These are phyloP conservation scores for Agonopterix subpropinquella DNA, from an alignment of 2,888 invertebrate species.

Conservation along the genomic window DNA sequence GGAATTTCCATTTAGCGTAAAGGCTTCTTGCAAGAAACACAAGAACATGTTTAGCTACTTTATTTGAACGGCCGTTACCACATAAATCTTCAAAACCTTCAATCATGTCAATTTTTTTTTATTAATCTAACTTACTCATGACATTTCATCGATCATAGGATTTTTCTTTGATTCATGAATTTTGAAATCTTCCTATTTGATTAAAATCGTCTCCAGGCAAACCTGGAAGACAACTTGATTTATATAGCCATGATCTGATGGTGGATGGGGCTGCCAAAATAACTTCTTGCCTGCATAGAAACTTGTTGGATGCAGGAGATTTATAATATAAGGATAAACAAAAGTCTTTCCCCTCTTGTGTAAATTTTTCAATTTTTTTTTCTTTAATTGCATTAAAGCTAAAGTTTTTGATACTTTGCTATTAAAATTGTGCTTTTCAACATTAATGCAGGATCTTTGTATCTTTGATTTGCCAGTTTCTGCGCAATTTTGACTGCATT, in stretches of 20 bases:
- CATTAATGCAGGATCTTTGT: no score
- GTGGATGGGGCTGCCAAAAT: slow-evolving; percentile 7
- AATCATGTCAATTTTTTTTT: slow-evolving; percentile 13
- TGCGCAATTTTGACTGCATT: no score
- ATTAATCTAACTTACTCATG: slow-evolving; percentile 12
- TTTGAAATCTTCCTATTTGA: no score
- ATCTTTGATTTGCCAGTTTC: no score
- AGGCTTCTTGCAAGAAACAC: slow-evolving; percentile 12
- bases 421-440: background rate
- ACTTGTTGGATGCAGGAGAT: slow-evolving; percentile 10
- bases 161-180: no score
- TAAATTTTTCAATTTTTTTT: slow-evolving; percentile 10
- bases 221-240: no score
- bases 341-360: slow-evolving; percentile 9
- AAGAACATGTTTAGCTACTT: slow-evolving; percentile 11
- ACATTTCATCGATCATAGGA: slow-evolving; percentile 18
- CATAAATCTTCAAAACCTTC: slow-evolving; percentile 17
- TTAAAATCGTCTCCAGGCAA: no score
- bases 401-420: background rate
- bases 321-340: slow-evolving; percentile 14
- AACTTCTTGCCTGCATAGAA: no score
- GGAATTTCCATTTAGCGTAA: slow-evolving; percentile 11
- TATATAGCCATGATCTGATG: no score
- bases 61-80: slow-evolving; percentile 1
- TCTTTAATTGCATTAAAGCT: slow-evolving; percentile 6